Conservation (phyloP, 64 coral and sea anemone species). For the Exaiptasia diaphana region DNA sequence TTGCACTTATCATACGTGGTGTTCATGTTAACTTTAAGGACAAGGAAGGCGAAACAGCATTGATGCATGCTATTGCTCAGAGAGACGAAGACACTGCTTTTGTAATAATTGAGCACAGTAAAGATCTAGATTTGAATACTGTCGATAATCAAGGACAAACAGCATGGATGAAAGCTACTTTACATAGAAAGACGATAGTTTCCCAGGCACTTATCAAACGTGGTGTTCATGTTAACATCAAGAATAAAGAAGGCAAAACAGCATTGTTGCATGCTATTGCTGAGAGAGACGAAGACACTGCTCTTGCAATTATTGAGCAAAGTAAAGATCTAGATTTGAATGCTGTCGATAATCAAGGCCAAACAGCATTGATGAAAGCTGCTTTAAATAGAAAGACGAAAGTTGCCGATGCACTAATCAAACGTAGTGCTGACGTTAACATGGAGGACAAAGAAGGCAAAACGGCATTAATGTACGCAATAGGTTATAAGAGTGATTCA, state of each 20-base stretch:
- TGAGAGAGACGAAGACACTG: no score
- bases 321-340: no score
- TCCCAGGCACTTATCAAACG: neutral
- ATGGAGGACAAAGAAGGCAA: neutral
- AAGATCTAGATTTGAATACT: no score
- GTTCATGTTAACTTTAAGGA: neutral
- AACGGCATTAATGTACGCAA: neutral
- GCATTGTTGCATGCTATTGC: no score
- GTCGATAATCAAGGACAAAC: no score
- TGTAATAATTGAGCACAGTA: no score
- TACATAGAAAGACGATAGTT: neutral
- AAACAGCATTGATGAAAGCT: neutral
- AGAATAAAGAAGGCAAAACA: neutral
- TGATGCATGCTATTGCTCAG: no score
- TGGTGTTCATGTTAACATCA: neutral
- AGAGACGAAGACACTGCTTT: no score
- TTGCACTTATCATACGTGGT: neutral
- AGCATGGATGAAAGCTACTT: neutral
- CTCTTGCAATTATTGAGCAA: no score
- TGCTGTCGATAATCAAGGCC: no score
- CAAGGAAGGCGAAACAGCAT: neutral
- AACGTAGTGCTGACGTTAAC: neutral
- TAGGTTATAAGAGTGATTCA: no score
- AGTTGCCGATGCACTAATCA: neutral
- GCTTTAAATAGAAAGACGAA: neutral